phyloP scores from a whole-genome alignment of 2,888 invertebrate genomes.

The Pyrochroa serraticornis region DNA sequence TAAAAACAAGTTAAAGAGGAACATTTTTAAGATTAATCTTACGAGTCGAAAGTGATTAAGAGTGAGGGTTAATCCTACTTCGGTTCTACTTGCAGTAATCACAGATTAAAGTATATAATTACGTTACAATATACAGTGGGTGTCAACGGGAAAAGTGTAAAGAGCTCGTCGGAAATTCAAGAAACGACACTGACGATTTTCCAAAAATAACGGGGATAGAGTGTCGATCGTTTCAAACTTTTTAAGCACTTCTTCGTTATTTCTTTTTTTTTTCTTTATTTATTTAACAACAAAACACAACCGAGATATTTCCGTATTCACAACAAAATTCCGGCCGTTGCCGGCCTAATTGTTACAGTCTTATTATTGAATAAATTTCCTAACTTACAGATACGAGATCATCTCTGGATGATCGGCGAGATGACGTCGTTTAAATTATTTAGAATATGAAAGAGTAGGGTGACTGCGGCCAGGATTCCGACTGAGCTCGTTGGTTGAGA shows the following conservation, averaged over 20 bases:
- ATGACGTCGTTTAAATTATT: conserved; percentile 26
- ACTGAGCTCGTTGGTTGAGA: conserved; percentile 33
- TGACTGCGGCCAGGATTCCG: conserved; percentile 20
- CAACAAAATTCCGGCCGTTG: conserved; percentile 37
- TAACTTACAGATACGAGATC: conserved; percentile 45
- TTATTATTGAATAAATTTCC: conserved; percentile 42
- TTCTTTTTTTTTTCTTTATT: conserved; percentile 7
- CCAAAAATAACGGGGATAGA: conserved; percentile 1
- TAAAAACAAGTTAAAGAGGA: conserved; percentile 22
- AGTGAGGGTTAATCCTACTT: conserved; percentile 21
- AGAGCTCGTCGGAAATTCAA: no score
- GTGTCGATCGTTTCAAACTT: conserved; percentile 1
- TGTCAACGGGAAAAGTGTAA: background rate
- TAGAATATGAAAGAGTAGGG: conserved; percentile 32
- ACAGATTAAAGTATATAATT: conserved; percentile 50
- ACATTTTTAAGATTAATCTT: conserved; percentile 26
- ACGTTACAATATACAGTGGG: conserved; percentile 27
- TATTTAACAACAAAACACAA: conserved; percentile 43
- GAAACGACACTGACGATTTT: background rate
- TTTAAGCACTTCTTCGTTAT: conserved; percentile 20
- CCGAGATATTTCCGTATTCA: conserved; percentile 41
- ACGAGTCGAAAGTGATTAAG: conserved; percentile 31
- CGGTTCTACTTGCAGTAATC: conserved; percentile 47
- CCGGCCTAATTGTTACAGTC: conserved; percentile 42
- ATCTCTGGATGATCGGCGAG: conserved; percentile 42